Evolutionary conservation across 2,113 vertebrate genomes (phyloP).

Genomic region (Gorilla gorilla): DNA sequence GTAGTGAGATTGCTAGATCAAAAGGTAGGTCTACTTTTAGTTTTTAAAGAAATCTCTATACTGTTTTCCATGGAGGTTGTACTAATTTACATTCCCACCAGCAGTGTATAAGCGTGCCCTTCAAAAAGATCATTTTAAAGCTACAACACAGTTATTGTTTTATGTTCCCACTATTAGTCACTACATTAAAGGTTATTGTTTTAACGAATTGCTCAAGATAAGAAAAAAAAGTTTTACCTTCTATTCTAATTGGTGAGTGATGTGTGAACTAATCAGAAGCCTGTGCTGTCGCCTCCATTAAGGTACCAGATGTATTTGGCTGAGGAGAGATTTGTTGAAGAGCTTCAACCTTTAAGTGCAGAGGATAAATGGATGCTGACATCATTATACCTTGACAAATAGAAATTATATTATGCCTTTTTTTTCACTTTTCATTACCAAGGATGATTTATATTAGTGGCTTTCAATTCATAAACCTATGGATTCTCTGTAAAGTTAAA

Average conservation of each 20-base stretch:
- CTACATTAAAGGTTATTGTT: constrained; percentile 78
- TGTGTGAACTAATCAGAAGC: constrained; percentile 83
- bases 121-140: constrained; percentile 58
- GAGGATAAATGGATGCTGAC: constrained; percentile 87
- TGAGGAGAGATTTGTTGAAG: constrained; percentile 85
- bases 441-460: constrained; percentile 83
- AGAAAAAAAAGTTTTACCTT: constrained; percentile 81
- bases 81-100: no score
- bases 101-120: no score
- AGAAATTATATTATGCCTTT: constrained; percentile 82
- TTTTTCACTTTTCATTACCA: constrained; percentile 80
- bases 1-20: no score
- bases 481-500: constrained; percentile 78
- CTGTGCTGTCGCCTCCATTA: constrained; percentile 80
- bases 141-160: constrained; percentile 51
- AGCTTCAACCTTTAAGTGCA: constrained; percentile 85
- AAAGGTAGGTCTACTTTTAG: no score
- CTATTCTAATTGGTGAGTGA: constrained; percentile 83
- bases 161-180: constrained; percentile 35
- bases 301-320: constrained; percentile 82
- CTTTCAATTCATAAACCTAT: constrained; percentile 83
- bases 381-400: constrained; percentile 87
- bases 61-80: no score
- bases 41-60: no score
- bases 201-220: constrained; percentile 72